Evolutionary conservation across 2,113 vertebrate genomes (phyloP).

Genomic region (Holacanthus passer): DNA sequence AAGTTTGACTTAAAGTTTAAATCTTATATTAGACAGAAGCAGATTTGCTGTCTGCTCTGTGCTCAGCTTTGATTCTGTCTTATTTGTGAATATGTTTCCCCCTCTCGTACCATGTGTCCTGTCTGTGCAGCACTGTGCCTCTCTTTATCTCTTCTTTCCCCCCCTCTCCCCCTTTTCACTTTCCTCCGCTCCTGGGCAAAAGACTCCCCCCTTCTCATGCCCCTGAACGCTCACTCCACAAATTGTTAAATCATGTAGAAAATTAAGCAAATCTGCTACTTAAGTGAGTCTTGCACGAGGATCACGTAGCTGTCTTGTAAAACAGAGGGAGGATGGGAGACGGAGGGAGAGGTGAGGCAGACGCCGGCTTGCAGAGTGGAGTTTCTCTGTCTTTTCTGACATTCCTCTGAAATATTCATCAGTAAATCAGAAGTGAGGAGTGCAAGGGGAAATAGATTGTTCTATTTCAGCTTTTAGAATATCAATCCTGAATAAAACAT

Average conservation of each 20-base stretch:
- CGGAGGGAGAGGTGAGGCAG: constrained; percentile 49
- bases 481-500: constrained; percentile 83
- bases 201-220: constrained; percentile 46
- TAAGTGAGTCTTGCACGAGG: constrained; percentile 65
- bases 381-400: constrained; percentile 75
- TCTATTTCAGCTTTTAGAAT: constrained; percentile 83
- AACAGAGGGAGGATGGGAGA: constrained; percentile 47
- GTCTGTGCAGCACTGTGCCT: constrained; percentile 23
- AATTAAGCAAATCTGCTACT: constrained; percentile 79
- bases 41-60: constrained; percentile 6
- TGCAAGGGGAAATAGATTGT: constrained; percentile 79
- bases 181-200: constrained; percentile 32
- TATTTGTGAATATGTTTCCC: constrained; percentile 21
- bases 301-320: constrained; percentile 72
- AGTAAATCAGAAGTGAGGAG: constrained; percentile 81
- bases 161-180: constrained; percentile 36
- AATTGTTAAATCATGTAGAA: constrained; percentile 84
- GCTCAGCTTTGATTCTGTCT: constrained; percentile 5
- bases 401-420: constrained; percentile 83
- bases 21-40: constrained; percentile 10
- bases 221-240: constrained; percentile 54
- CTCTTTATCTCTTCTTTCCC: constrained; percentile 7
- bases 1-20: constrained; percentile 52
- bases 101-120: constrained; percentile 22
- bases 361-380: constrained; percentile 55